Evolutionary conservation across 1,140 invertebrate species (phyloP).

Genomic region (Penaeus chinensis): DNA sequence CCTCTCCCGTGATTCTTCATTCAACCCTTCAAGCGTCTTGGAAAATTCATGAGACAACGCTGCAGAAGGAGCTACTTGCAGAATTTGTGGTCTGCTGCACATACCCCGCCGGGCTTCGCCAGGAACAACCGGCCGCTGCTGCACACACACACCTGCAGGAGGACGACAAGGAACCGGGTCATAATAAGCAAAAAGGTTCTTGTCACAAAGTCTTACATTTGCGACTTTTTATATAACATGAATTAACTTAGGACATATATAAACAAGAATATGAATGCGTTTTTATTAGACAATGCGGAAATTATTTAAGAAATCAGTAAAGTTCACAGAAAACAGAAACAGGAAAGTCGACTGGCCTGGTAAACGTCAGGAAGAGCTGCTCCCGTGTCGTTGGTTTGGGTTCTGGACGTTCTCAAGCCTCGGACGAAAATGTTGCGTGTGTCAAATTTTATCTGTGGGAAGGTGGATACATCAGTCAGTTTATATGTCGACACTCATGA

Average conservation of each 20-base stretch:
- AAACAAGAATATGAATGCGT: no score
- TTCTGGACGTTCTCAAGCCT: neutral
- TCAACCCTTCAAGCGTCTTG: no score
- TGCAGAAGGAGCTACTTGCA: slow-evolving; percentile 16
- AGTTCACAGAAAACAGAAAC: no score
- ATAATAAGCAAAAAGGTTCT: neutral
- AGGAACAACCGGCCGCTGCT: slow-evolving; percentile 15
- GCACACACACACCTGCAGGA: slow-evolving; percentile 13
- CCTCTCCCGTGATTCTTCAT: no score
- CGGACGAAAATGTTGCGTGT: slow-evolving; percentile 20
- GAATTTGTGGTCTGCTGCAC: slow-evolving; percentile 6
- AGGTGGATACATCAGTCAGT: no score
- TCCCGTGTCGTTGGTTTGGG: neutral
- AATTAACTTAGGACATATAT: no score
- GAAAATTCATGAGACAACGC: no score
- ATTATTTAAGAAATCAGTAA: no score
- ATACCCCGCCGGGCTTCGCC: neutral
- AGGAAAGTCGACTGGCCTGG: neutral
- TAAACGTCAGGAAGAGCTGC: neutral
- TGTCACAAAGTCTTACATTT: no score
- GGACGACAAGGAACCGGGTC: neutral
- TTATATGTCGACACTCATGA: no score
- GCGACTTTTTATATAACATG: no score
- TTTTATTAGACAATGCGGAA: no score
- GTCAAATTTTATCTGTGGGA: slow-evolving; percentile 16